phyloP scores from a whole-genome alignment of 2,113 vertebrate genomes.

The Amblyornis subalaris region DNA sequence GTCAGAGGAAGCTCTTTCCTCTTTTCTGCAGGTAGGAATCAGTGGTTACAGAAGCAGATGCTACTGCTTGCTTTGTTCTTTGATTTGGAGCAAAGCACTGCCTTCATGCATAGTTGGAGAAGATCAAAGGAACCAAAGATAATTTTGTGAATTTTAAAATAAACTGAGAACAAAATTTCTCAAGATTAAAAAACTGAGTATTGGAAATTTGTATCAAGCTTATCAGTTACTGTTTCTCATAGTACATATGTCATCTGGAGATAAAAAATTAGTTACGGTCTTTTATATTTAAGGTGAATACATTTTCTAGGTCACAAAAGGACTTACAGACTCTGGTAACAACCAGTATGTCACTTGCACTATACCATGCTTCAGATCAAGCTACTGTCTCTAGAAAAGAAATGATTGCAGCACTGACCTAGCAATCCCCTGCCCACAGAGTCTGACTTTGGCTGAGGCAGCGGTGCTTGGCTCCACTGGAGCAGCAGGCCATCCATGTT shows the following conservation, averaged over 20 bases:
- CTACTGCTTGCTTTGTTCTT: neutral
- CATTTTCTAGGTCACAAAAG: neutral
- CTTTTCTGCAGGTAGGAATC: neutral
- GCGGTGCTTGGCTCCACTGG: neutral
- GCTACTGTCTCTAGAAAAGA: neutral
- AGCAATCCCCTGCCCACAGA: neutral
- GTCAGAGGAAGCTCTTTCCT: neutral
- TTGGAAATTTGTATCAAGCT: neutral
- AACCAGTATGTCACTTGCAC: neutral
- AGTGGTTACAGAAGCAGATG: neutral
- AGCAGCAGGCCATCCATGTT: fast-evolving
- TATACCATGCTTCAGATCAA: neutral
- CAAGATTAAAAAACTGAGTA: neutral
- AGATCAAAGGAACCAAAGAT: neutral
- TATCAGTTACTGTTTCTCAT: neutral
- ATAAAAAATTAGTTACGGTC: neutral
- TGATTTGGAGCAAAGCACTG: neutral
- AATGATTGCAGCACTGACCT: neutral
- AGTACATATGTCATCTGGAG: neutral
- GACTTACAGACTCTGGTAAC: neutral
- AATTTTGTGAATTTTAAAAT: neutral
- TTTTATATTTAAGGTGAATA: neutral
- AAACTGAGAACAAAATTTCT: neutral
- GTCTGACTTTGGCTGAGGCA: neutral
- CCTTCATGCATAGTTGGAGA: neutral